phyloP scores from a whole-genome alignment of 2,797 vertebrate genomes.

The Aphelocoma californica region DNA sequence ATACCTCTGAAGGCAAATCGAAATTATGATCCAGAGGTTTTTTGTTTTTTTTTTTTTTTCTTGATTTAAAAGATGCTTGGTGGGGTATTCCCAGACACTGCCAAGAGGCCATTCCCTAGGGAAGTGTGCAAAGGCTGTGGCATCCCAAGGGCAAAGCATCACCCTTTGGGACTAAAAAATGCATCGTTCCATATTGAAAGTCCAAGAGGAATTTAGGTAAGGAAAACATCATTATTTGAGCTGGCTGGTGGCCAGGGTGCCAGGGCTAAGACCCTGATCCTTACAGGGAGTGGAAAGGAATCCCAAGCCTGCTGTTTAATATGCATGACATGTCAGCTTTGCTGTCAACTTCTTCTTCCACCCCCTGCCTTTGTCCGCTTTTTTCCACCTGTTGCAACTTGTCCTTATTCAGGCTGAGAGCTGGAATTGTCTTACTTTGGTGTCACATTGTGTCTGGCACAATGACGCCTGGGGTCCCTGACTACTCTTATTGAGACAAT shows the following conservation, averaged over 20 bases:
- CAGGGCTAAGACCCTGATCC: background rate
- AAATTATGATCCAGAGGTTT: background rate
- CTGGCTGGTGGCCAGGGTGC: constrained; percentile 4
- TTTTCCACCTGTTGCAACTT: constrained; percentile 58
- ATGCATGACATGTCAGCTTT: constrained; percentile 36
- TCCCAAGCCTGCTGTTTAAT: constrained; percentile 42
- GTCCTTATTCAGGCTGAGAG: background rate
- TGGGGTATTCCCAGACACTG: background rate
- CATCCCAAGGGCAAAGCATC: background rate
- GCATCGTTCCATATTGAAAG: background rate
- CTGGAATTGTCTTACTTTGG: background rate
- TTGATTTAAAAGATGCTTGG: background rate
- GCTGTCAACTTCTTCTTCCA: constrained; percentile 43
- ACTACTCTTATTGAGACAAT: background rate
- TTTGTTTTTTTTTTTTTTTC: background rate
- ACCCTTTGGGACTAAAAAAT: background rate
- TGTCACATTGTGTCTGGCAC: background rate
- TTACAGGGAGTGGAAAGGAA: background rate
- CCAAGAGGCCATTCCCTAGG: rapidly evolving
- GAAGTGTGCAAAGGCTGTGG: rapidly evolving
- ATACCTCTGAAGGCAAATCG: background rate
- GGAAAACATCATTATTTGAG: constrained; percentile 33
- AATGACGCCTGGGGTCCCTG: background rate
- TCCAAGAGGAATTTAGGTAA: constrained; percentile 24
- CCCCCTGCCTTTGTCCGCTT: constrained; percentile 10